Conservation (phyloP, 2,113 vertebrate species). For the Bothrops jararaca region DNA sequence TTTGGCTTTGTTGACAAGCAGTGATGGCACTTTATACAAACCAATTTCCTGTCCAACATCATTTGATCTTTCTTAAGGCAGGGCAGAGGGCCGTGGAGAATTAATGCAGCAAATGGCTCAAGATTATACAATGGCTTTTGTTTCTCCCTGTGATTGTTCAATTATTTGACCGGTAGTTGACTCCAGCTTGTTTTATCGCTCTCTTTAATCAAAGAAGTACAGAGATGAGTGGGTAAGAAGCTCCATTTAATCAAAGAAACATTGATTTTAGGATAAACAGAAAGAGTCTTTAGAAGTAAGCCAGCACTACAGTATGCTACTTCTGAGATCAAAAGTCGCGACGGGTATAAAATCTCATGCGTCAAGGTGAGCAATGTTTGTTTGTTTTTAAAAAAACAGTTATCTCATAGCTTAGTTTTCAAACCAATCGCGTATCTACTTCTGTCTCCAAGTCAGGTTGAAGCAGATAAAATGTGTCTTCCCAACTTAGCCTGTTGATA, state of each 20-base stretch:
- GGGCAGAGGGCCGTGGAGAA: conserved; percentile 39
- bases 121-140: conserved; percentile 55
- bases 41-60: conserved; percentile 45
- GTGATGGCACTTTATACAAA: conserved; percentile 43
- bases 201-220: conserved; percentile 26
- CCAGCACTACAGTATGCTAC: background rate
- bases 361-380: background rate
- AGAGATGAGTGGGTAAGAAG: conserved; percentile 30
- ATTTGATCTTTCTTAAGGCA: conserved; percentile 20
- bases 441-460: background rate
- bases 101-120: conserved; percentile 43
- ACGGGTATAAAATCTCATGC: background rate
- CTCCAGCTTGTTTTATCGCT: conserved; percentile 22
- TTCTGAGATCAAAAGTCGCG: background rate
- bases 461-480: background rate
- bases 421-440: background rate
- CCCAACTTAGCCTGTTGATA: background rate
- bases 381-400: background rate
- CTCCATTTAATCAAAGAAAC: conserved; percentile 30
- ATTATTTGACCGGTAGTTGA: conserved; percentile 60
- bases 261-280: conserved; percentile 33
- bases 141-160: conserved; percentile 31
- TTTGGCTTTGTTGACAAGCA: conserved; percentile 30
- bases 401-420: conserved; percentile 12
- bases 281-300: background rate